Evolutionary conservation across 2,113 vertebrate species (phyloP).

Genomic region (Cinclus cinclus): DNA sequence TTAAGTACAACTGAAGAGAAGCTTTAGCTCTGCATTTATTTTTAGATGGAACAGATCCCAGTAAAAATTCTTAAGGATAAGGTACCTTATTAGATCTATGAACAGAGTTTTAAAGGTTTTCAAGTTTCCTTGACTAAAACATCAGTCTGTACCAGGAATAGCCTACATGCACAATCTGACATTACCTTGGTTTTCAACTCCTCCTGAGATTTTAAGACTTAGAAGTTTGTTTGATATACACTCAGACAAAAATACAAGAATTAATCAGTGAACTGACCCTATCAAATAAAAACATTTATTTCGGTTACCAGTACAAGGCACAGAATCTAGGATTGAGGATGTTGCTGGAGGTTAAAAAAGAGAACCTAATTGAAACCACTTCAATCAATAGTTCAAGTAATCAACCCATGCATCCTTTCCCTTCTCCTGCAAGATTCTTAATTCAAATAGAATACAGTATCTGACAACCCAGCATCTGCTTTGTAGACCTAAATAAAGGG

Average conservation of each 20-base stretch:
- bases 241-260: background rate
- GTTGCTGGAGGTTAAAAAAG: background rate
- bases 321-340: background rate
- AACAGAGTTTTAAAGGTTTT: background rate
- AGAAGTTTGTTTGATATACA: background rate
- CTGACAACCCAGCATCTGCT: background rate
- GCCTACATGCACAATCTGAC: background rate
- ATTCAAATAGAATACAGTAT: background rate
- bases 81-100: background rate
- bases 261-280: background rate
- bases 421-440: background rate
- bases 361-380: background rate
- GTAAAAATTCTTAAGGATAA: background rate
- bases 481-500: background rate
- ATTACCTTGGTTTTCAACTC: background rate
- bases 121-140: background rate
- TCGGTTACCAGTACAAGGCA: constrained; percentile 2
- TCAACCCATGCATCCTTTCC: background rate
- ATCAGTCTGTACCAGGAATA: background rate
- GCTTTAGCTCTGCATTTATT: background rate
- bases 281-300: constrained; percentile 22
- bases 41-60: background rate
- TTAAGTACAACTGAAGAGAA: background rate
- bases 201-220: background rate
- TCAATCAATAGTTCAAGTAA: background rate